Evolutionary conservation across 2,888 invertebrate genomes (phyloP).

Genomic region (Spicauda simplicius): DNA sequence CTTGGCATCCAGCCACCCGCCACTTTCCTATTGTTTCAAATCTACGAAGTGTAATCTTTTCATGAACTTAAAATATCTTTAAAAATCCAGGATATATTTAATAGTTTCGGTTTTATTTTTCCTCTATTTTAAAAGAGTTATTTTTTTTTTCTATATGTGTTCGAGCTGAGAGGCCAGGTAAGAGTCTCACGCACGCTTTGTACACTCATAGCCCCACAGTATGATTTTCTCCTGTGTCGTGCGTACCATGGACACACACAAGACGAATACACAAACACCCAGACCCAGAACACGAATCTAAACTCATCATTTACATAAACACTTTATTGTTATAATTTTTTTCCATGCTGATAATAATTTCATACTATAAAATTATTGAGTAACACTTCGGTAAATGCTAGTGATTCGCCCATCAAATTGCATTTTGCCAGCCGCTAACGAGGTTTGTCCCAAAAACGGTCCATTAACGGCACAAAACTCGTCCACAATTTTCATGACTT

Average conservation of each 20-base stretch:
- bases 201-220: too few relatives aligned
- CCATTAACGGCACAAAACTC: conserved; percentile 8
- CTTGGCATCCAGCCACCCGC: background rate
- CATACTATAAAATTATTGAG: background rate
- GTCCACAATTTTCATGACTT: background rate
- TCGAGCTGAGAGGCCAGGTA: too few relatives aligned
- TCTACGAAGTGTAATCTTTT: background rate
- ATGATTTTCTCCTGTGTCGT: too few relatives aligned
- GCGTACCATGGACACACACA: too few relatives aligned
- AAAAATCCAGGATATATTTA: background rate
- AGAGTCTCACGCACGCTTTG: too few relatives aligned
- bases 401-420: conserved; percentile 17
- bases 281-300: too few relatives aligned
- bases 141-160: too few relatives aligned
- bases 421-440: conserved; percentile 16
- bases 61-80: background rate
- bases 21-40: background rate
- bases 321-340: too few relatives aligned
- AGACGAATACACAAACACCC: too few relatives aligned
- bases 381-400: conserved; percentile 6
- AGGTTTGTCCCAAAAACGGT: conserved; percentile 20
- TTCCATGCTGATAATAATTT: background rate
- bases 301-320: too few relatives aligned
- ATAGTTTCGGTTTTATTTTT: background rate
- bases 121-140: background rate